Evolutionary conservation across 92 coral and sea anemone genomes (phyloP).

Genomic region (Parazoanthus darwini): DNA sequence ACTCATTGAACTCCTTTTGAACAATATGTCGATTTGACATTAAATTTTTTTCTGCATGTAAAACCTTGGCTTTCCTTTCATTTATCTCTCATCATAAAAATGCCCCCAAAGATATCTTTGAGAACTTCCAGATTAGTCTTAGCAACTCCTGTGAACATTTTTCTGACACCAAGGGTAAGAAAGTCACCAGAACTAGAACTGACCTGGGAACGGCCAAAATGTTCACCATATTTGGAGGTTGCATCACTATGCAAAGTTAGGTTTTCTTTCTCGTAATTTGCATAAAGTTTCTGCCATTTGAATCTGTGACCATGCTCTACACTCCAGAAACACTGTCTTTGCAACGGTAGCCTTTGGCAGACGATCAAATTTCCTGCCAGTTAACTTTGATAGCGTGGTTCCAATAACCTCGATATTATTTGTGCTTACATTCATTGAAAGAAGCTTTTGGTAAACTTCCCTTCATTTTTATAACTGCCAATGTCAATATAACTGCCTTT

Average conservation of each 20-base stretch:
- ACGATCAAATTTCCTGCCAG: conserved; percentile 37
- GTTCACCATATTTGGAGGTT: too few species aligned
- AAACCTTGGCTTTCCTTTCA: conserved; percentile 2
- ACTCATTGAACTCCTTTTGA: too few species aligned
- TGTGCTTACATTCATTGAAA: conserved; percentile 18
- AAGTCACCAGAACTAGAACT: neutral
- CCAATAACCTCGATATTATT: conserved; percentile 10
- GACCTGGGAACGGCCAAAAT: too few species aligned
- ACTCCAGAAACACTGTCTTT: conserved; percentile 20
- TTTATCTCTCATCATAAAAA: neutral
- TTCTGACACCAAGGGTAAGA: too few species aligned
- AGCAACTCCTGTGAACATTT: too few species aligned
- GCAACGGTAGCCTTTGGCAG: conserved; percentile 28
- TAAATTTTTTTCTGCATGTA: neutral
- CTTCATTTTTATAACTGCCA: conserved; percentile 31
- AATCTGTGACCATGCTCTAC: conserved; percentile 36
- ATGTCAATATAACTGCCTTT: conserved; percentile 21
- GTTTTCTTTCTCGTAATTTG: too few species aligned
- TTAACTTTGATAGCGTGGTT: neutral
- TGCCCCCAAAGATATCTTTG: too few species aligned
- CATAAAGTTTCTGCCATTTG: neutral
- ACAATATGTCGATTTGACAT: too few species aligned
- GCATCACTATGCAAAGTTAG: too few species aligned
- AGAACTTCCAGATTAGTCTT: too few species aligned
- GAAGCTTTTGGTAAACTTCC: conserved; percentile 34